Percentiles rank a stretch among this genome's conserved stretches.
Evolutionary conservation across 2,888 invertebrate species (phyloP).

Genomic region (Erebia palarica): DNA sequence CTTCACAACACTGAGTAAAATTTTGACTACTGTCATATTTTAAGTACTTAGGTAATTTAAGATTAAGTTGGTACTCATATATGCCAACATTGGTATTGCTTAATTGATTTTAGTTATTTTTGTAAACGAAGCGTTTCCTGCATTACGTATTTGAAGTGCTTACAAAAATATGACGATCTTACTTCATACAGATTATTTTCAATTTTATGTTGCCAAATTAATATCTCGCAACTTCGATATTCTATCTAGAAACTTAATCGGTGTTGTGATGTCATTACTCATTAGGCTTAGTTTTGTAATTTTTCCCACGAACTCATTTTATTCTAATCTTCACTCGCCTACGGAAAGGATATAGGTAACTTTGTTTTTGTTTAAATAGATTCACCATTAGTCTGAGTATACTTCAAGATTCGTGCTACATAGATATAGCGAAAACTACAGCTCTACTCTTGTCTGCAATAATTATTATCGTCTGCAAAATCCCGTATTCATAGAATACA

Average conservation of each 20-base stretch:
- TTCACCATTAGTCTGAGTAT: background rate
- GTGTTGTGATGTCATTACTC: background rate
- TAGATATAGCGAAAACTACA: too few species aligned
- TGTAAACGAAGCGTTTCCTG: slow-evolving; percentile 16
- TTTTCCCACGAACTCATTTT: background rate
- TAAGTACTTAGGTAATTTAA: background rate
- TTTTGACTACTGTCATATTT: too few species aligned
- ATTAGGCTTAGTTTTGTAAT: background rate
- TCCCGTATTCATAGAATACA: too few species aligned
- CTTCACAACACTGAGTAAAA: too few species aligned
- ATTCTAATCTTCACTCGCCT: background rate
- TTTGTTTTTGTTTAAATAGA: background rate
- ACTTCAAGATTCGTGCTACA: too few species aligned
- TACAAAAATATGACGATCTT: slow-evolving; percentile 10
- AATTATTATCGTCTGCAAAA: too few species aligned
- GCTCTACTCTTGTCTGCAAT: too few species aligned
- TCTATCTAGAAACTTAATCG: background rate
- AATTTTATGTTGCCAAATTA: slow-evolving; percentile 4
- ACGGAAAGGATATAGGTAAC: background rate
- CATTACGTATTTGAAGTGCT: slow-evolving; percentile 5
- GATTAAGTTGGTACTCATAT: background rate
- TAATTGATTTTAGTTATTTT: slow-evolving; percentile 4
- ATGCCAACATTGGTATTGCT: background rate
- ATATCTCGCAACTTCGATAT: background rate
- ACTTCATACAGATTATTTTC: slow-evolving; percentile 4